Evolutionary conservation across 2,797 vertebrate species (phyloP).

Genomic region (Pipistrellus kuhlii): DNA sequence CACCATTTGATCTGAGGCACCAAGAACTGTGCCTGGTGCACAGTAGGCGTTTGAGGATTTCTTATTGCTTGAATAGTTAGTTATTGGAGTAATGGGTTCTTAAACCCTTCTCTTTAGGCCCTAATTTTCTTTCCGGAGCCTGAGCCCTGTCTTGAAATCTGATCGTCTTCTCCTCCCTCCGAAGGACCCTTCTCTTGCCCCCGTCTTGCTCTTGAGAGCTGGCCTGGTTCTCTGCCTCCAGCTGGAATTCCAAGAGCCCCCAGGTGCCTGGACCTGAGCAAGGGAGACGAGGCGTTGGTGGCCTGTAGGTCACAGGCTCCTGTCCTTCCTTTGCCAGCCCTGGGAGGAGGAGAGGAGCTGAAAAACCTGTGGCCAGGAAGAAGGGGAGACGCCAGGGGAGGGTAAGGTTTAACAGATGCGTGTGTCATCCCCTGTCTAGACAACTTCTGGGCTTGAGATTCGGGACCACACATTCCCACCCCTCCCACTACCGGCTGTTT

Average conservation of each 20-base stretch:
- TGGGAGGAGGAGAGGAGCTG: not conserved
- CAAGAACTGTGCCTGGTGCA: not conserved
- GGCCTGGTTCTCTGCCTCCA: not conserved
- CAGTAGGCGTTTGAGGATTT: not conserved
- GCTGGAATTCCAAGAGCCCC: not conserved
- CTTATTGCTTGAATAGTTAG: not conserved
- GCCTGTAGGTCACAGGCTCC: too few relatives aligned
- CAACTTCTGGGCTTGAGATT: not conserved
- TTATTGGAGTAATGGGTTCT: rapidly evolving
- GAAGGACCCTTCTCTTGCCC: not conserved
- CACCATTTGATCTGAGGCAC: not conserved
- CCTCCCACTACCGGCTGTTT: not conserved
- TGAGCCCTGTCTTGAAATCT: not conserved
- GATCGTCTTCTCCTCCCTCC: not conserved
- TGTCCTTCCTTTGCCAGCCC: not conserved
- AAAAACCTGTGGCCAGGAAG: not conserved
- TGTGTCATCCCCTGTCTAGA: slow-evolving; percentile 63
- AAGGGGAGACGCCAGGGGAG: not conserved
- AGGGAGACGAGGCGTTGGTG: not conserved
- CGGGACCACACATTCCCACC: not conserved
- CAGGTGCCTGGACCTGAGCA: not conserved
- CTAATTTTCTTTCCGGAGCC: not conserved
- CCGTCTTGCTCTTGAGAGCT: not conserved
- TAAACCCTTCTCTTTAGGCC: not conserved
- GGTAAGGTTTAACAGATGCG: not conserved